phyloP scores from a whole-genome alignment of 2,888 invertebrate genomes.

The Auanema sp. region DNA sequence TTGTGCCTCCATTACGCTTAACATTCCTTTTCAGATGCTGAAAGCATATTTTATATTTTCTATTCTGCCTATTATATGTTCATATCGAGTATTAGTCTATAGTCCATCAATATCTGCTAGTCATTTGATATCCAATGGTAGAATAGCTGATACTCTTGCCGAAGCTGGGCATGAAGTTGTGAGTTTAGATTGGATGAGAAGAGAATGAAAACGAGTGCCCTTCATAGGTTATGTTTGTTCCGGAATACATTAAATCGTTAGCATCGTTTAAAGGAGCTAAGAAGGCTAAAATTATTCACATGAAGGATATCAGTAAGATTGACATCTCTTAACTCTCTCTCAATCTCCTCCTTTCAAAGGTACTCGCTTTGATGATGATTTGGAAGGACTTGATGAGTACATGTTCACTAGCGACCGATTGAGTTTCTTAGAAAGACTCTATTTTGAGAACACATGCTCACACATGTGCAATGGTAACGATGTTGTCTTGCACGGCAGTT shows the following conservation, averaged over 20 bases:
- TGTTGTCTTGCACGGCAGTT: background rate
- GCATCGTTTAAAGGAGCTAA: constrained; percentile 45
- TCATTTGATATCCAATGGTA: constrained; percentile 51
- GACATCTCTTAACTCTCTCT: background rate
- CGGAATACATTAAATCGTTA: constrained; percentile 35
- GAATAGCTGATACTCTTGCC: constrained; percentile 52
- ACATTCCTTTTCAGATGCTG: no score
- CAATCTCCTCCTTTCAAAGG: constrained; percentile 11
- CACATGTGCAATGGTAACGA: constrained; percentile 38
- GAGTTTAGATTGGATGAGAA: constrained; percentile 7
- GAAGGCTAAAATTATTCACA: constrained; percentile 50
- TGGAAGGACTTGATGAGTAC: constrained; percentile 26
- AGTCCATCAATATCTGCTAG: constrained; percentile 37
- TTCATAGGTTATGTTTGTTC: constrained; percentile 49
- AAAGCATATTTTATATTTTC: no score
- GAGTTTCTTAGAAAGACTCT: constrained; percentile 32
- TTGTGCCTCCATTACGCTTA: no score
- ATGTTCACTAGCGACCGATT: constrained; percentile 20
- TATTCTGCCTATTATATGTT: no score
- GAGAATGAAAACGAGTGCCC: background rate
- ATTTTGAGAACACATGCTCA: constrained; percentile 33
- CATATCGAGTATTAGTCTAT: constrained; percentile 26
- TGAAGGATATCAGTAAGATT: constrained; percentile 46
- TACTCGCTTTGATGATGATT: constrained; percentile 25
- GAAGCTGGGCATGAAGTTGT: constrained; percentile 55